Base-by-base conservation (phyloP, 1,140 invertebrate species). In the Drosophila mojavensis region DNA sequence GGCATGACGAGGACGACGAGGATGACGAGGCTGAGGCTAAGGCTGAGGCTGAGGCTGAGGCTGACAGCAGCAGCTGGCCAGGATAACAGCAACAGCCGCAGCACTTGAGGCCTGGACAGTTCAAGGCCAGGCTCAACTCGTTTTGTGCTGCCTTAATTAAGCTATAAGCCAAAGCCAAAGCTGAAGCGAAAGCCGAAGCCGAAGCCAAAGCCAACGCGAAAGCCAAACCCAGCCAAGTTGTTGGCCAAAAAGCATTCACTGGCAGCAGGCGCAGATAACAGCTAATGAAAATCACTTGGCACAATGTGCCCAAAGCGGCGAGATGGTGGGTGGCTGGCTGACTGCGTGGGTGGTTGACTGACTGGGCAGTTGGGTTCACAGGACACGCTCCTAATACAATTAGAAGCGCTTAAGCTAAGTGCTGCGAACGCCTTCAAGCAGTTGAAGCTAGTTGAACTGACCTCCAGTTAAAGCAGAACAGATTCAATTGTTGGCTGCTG, bases 331-430 rank as follows among this genome's bases (percentile, higher is more conserved):
- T 24, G 28, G 17, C 13, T 20, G 10, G 56, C 17, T 7, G 30
- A 2, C 20, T 6, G 9, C 4, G 11, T 1, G 58, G n/a, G 36
- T 4, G 9, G 10, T 5, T 15, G n/a, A 24, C 5, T 4, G n/a
- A 1, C 10, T 33, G 5, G 55, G n/a, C 36, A 9, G 43, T 13
- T 36, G 36, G 53, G 69, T 63, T 65, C 60, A 64, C 59, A 79
- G 79, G 84, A 89, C 77, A 88, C 77, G 74, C 84, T 83, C 78
- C 83, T 89, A 89, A 88, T 84, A 84, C 84, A 88, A 88, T 88
- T 88, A 88, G 77, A 65, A 83, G 82, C 80, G 84, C 83, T 88
- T 89, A 78, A 89, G 72, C 79, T 80, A 89, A 88, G 83, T 89
- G 73, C 84, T 33, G 15, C 51, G 4, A 28, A n/a, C 13, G 5